phyloP scores from a whole-genome alignment of 2,797 vertebrate species.

The Poecilia velifera region DNA sequence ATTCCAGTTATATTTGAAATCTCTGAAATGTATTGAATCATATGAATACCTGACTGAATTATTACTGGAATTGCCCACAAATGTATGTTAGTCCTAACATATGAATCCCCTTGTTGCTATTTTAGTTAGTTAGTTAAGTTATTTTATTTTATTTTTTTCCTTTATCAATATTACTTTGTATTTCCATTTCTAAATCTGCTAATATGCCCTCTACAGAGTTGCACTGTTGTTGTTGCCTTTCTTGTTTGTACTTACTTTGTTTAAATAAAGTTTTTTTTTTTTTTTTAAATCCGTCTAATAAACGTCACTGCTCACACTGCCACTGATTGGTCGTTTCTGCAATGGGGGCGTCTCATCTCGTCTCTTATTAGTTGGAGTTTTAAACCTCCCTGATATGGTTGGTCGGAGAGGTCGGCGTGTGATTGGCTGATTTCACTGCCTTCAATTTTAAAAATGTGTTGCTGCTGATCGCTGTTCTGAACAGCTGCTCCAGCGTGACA shows the following conservation, averaged over 20 bases:
- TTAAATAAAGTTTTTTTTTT: neutral
- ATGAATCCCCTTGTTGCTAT: neutral
- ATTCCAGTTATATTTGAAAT: too few species aligned
- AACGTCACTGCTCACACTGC: neutral
- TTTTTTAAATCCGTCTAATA: neutral
- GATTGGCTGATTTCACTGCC: slow-evolving; percentile 58
- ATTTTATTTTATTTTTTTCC: neutral
- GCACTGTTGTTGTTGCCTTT: neutral
- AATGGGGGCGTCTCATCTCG: fast-evolving
- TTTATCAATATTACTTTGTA: neutral
- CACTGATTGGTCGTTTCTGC: slow-evolving; percentile 36
- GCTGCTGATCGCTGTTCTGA: neutral
- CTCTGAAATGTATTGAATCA: too few species aligned
- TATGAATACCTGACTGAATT: too few species aligned
- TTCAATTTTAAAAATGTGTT: slow-evolving; percentile 69
- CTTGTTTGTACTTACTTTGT: neutral
- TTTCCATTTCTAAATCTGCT: neutral
- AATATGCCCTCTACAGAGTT: neutral
- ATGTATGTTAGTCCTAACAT: too few species aligned
- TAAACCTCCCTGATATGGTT: slow-evolving; percentile 76
- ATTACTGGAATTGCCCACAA: too few species aligned
- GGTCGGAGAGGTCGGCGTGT: slow-evolving; percentile 28
- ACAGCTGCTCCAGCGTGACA: neutral
- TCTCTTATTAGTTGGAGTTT: slow-evolving; percentile 61
- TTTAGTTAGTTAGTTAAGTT: neutral